A percentile compares a stretch with the other conserved stretches of the same genome.
phyloP scores from a whole-genome alignment of 1,140 invertebrate genomes.

The Scaptomyza graminum region DNA sequence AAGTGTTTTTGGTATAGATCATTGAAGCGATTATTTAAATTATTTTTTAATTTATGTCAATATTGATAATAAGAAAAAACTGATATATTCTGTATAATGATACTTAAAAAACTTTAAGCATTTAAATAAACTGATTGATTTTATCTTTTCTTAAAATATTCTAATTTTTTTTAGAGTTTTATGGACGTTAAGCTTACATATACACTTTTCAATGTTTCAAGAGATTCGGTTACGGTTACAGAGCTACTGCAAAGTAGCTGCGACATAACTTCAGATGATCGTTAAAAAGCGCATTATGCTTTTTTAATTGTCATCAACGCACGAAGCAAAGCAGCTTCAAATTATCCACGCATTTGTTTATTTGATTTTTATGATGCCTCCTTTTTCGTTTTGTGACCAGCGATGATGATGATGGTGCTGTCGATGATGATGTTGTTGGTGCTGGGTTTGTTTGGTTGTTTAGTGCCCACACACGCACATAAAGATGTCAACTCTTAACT shows the following conservation, averaged over 20 bases:
- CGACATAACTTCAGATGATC: slow-evolving; percentile 60
- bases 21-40: background rate
- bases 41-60: background rate
- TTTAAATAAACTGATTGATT: background rate
- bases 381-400: slow-evolving; percentile 28
- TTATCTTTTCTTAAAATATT: background rate
- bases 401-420: slow-evolving; percentile 10
- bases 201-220: background rate
- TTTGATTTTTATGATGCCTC: slow-evolving; percentile 59
- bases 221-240: slow-evolving; percentile 1
- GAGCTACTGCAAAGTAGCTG: background rate
- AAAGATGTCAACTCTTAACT: slow-evolving; percentile 82
- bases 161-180: background rate
- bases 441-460: slow-evolving; percentile 60
- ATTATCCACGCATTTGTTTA: slow-evolving; percentile 48
- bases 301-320: slow-evolving; percentile 65
- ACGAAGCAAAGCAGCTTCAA: slow-evolving; percentile 20
- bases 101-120: background rate
- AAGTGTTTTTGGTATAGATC: background rate
- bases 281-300: slow-evolving; percentile 50
- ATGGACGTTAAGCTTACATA: background rate
- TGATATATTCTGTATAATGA: background rate
- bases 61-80: background rate
- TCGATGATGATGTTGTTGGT: slow-evolving; percentile 13
- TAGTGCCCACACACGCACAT: slow-evolving; percentile 76